Percentiles rank a stretch among this genome's conserved stretches.
These are phyloP conservation scores for Chloropsis cyanopogon DNA, from an alignment of 2,113 vertebrate genomes.

Conservation along the genomic window DNA sequence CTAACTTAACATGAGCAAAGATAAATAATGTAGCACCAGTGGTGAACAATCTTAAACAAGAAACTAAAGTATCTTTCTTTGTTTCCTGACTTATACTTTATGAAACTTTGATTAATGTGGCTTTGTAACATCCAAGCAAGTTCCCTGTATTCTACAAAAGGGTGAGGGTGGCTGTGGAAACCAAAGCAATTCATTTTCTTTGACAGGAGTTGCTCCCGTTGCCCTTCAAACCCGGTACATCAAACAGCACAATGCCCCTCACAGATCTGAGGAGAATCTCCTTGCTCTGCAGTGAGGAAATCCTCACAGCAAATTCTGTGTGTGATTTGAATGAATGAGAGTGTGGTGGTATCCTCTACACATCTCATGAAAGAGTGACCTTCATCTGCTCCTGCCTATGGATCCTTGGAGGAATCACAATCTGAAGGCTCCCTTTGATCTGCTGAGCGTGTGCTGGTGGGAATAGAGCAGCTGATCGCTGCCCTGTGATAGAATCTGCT, in stretches of 20 bases:
- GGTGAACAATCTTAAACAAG: not conserved
- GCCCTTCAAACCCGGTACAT: not conserved
- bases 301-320: not conserved
- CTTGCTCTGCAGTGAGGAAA: not conserved
- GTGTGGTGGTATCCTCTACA: not conserved
- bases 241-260: not conserved
- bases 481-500: constrained; percentile 21
- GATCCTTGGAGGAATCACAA: not conserved
- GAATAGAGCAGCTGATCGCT: not conserved
- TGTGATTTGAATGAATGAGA: not conserved
- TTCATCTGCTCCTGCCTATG: not conserved
- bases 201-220: not conserved
- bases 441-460: not conserved
- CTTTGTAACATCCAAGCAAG: not conserved
- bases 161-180: not conserved
- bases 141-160: not conserved
- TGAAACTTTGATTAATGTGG: not conserved
- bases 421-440: not conserved
- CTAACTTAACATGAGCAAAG: not conserved
- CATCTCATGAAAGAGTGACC: not conserved
- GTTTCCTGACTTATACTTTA: not conserved
- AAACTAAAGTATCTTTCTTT: not conserved
- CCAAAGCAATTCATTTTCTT: constrained; percentile 1
- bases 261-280: not conserved
- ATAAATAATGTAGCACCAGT: not conserved